Conservation (phyloP, 2,888 invertebrate genomes). For the Tenthredo mesomela region DNA sequence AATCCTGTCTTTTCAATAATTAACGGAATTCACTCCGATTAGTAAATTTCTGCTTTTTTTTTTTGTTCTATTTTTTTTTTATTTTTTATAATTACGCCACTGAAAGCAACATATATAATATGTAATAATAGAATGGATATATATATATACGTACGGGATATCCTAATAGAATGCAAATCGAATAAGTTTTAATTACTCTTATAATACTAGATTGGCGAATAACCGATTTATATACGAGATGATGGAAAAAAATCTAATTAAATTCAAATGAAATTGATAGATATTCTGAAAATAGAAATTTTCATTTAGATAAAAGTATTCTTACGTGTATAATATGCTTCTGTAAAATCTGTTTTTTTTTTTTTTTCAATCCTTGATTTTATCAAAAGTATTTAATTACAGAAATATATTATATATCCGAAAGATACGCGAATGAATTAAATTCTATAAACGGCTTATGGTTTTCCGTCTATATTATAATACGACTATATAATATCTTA, state of each 20-base stretch:
- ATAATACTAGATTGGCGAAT: conserved; percentile 22
- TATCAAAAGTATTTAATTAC: background rate
- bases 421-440: background rate
- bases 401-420: background rate
- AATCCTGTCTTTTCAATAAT: background rate
- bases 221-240: background rate
- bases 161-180: conserved; percentile 42
- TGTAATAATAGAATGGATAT: conserved; percentile 6
- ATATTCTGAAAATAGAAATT: background rate
- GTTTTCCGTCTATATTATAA: conserved; percentile 7
- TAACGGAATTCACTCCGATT: background rate
- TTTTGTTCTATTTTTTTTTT: too few relatives aligned
- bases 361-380: background rate
- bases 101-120: background rate
- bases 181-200: conserved; percentile 10
- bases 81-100: conserved; percentile 5
- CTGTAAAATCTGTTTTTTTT: background rate
- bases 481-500: conserved; percentile 12
- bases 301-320: background rate
- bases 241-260: background rate
- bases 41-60: background rate
- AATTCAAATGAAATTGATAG: background rate
- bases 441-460: background rate
- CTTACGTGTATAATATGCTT: too few relatives aligned
- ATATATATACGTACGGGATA: background rate